Evolutionary conservation across 2,797 vertebrate genomes (phyloP).

Genomic region (Channa striata): DNA sequence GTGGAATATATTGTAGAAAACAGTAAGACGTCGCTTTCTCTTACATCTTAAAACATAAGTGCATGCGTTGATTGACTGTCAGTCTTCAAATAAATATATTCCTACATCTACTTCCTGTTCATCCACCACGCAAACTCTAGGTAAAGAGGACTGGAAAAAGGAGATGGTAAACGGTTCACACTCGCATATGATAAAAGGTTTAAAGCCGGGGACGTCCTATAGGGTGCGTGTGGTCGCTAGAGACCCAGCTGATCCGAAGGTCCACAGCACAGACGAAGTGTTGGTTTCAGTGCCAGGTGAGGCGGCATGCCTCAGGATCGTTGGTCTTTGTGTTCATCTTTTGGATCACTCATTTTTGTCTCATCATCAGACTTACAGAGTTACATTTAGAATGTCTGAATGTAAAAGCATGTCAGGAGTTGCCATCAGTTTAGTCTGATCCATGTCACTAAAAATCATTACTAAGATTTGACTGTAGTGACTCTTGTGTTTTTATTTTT

Average conservation of each 20-base stretch:
- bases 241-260: constrained; percentile 85
- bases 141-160: constrained; percentile 95
- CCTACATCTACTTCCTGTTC: constrained; percentile 45
- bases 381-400: constrained; percentile 24
- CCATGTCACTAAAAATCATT: constrained; percentile 39
- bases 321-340: constrained; percentile 19
- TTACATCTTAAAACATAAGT: constrained; percentile 30
- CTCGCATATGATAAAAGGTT: constrained; percentile 92
- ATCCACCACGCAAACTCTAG: constrained; percentile 78
- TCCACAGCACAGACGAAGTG: constrained; percentile 90
- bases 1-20: constrained; percentile 96
- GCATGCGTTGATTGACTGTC: constrained; percentile 17
- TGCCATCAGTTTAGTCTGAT: constrained; percentile 32
- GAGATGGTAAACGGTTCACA: constrained; percentile 94
- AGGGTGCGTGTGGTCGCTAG: constrained; percentile 93
- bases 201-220: constrained; percentile 95
- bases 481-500: constrained; percentile 9
- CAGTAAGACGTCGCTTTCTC: constrained; percentile 88
- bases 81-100: constrained; percentile 3
- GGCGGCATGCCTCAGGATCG: constrained; percentile 80
- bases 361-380: constrained; percentile 27
- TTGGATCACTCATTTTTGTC: constrained; percentile 21
- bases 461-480: constrained; percentile 1
- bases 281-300: constrained; percentile 95
- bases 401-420: constrained; percentile 33